These are phyloP conservation scores for Myxocyprinus asiaticus DNA, from an alignment of 2,113 vertebrate genomes.

Conservation along the genomic window DNA sequence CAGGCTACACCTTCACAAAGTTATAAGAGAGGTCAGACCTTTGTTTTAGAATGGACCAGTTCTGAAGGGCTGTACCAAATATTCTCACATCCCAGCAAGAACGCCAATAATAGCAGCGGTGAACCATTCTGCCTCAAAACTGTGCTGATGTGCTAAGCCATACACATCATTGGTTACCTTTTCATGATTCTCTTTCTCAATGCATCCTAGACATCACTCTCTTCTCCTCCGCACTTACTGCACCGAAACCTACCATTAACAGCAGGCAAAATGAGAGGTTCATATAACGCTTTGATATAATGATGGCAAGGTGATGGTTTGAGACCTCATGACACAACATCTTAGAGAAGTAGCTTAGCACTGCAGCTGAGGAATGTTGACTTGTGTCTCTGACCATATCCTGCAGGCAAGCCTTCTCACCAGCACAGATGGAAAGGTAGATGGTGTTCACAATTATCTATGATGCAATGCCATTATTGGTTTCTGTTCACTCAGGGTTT, in stretches of 20 bases:
- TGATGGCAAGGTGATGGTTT: neutral
- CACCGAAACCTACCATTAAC: constrained; percentile 29
- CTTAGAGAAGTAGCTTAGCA: neutral
- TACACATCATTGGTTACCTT: neutral
- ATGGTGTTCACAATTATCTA: too few species aligned
- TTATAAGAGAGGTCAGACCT: neutral
- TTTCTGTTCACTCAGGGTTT: too few species aligned
- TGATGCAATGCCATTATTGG: too few species aligned
- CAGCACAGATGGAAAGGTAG: neutral
- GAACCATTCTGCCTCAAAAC: neutral
- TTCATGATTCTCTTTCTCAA: neutral
- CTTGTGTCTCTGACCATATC: neutral
- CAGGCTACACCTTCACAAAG: neutral
- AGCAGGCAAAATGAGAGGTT: constrained; percentile 26
- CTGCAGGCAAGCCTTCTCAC: neutral
- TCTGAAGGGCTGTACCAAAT: neutral
- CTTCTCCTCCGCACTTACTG: neutral
- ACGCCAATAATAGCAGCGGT: neutral
- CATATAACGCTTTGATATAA: neutral
- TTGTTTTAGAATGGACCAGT: neutral
- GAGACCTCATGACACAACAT: neutral
- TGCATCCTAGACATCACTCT: neutral
- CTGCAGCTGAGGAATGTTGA: neutral
- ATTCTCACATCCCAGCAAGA: neutral
- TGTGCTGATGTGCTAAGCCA: neutral